Percentiles rank a stretch among this genome's conserved stretches.
Evolutionary conservation across 1,140 invertebrate genomes (phyloP).

Genomic region (Apis dorsata): DNA sequence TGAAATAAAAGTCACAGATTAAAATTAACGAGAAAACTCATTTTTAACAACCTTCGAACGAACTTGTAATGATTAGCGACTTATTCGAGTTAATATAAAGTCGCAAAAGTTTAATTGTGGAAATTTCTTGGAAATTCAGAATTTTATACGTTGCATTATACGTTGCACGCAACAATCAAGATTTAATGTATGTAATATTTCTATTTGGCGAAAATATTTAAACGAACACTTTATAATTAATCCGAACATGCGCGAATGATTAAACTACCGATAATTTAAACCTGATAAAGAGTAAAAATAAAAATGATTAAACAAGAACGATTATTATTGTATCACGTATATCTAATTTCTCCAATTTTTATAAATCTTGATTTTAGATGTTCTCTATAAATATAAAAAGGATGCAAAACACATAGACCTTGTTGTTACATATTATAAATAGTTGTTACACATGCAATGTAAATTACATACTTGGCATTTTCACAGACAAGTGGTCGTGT

Average conservation of each 20-base stretch:
- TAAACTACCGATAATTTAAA: not conserved
- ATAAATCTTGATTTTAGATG: not conserved
- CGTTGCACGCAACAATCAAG: conserved; percentile 40
- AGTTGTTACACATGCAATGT: conserved; percentile 2
- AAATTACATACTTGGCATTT: conserved; percentile 57
- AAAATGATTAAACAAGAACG: no score
- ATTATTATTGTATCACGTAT: not conserved
- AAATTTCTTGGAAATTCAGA: conserved; percentile 44
- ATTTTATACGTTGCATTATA: conserved; percentile 23
- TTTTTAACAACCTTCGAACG: conserved; percentile 18
- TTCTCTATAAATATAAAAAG: not conserved
- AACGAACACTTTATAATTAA: not conserved
- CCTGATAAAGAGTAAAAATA: not conserved
- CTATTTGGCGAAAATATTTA: not conserved
- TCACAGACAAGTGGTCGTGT: conserved; percentile 48
- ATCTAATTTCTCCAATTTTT: not conserved
- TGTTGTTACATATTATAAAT: conserved; percentile 21
- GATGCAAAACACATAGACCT: not conserved
- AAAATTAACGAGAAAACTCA: not conserved
- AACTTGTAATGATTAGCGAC: not conserved
- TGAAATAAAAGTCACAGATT: not conserved
- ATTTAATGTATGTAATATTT: not conserved
- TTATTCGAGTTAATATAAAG: conserved; percentile 8
- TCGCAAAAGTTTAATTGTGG: conserved; percentile 2
- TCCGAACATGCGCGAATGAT: not conserved